These are phyloP conservation scores for Diglossa cyanea DNA, from an alignment of 2,797 vertebrate species.

Conservation along the genomic window DNA sequence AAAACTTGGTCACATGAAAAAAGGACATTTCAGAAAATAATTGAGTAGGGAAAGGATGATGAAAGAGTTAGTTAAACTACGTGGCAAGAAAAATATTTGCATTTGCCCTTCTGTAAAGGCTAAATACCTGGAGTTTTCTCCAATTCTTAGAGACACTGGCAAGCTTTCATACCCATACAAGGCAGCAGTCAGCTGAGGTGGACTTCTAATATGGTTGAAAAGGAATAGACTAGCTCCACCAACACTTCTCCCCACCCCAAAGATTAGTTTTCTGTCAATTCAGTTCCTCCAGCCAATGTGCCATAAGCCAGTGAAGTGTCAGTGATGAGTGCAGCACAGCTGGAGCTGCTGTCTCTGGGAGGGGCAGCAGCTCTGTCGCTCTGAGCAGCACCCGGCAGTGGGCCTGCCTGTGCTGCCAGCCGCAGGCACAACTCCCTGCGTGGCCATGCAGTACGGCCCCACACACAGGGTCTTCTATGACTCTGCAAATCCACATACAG, in stretches of 20 bases:
- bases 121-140: background rate
- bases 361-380: background rate
- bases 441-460: fast-evolving
- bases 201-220: background rate
- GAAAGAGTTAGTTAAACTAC: background rate
- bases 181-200: background rate
- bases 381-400: background rate
- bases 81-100: background rate
- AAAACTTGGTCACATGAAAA: background rate
- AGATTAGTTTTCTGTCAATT: background rate
- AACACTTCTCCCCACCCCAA: background rate
- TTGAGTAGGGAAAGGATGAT: fast-evolving
- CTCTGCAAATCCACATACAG: background rate
- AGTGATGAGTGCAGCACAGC: background rate
- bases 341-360: background rate
- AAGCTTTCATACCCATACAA: background rate
- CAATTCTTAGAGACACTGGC: background rate
- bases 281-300: background rate
- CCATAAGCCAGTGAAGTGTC: background rate
- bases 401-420: fast-evolving
- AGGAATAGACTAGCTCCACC: background rate
- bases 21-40: background rate
- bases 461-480: background rate
- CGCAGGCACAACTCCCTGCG: background rate
- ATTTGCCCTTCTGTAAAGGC: background rate